Evolutionary conservation across 2,888 invertebrate genomes (phyloP), one percentile per base, ranked within the genome.

Genomic region (Scelioninae gen. 1): DNA sequence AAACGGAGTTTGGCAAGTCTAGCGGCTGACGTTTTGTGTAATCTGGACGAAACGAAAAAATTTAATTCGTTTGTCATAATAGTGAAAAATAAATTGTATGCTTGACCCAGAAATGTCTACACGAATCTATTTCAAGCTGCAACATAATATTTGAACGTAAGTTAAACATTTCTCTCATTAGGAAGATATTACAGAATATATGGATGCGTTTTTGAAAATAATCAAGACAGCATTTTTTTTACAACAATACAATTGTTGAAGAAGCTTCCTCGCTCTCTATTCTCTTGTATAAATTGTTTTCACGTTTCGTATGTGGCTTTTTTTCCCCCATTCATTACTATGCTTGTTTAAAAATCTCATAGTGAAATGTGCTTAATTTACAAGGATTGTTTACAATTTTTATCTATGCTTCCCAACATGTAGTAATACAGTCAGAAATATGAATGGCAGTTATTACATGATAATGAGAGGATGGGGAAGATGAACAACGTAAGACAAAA

Each of bases 51-150:
- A 71, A n/a, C n/a, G n/a, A n/a, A n/a, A n/a, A n/a, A n/a, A n/a
- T n/a, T n/a, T 60, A 51, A 40, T 60, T 58, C 49, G 15, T 58
- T 58, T 56, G 29, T 16, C 69, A 13, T 32, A 32, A 32, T 47
- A 58, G 58, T 56, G 58, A 58, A 13, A 13, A 58, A 71, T 43
- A 49, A 47, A 58, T 58, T 16, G 23, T 4, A 23, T n/a, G 23
- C 49, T 23, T 49, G 49, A 49, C 49, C 49, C 23, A 23, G 49
- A 49, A 23, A 23, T 9, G 49, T 23, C 49, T 10, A 23, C 23
- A 23, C 49, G 49, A 49, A 49, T 9, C 49, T 49, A 4, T 23
- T 23, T 8, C 5, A 13, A 13, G 43, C 9, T 15, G 15, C 4
- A 45, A 45, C 45, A 8, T 15, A 45, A 45, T 5, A 5, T 40